Conservation (phyloP, 1,140 invertebrate species). For the Pristionchus pacificus region DNA sequence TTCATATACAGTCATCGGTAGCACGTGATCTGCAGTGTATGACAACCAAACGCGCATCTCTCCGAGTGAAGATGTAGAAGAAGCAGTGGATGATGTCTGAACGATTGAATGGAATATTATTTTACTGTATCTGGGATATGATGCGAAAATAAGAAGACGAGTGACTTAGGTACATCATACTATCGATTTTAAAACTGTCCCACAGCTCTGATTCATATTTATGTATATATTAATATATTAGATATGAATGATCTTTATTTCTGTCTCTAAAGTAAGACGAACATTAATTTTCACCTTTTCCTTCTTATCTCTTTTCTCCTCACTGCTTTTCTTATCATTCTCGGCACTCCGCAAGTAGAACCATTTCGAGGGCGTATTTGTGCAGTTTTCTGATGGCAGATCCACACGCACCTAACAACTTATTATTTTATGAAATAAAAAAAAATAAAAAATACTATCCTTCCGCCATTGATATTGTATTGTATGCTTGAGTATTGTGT, state of each 20-base stretch:
- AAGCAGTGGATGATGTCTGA: not conserved
- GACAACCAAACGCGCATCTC: not conserved
- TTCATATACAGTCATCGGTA: slow-evolving; percentile 22
- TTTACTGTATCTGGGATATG: too few relatives aligned
- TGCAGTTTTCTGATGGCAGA: slow-evolving; percentile 21
- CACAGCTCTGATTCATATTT: too few relatives aligned
- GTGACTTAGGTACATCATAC: not conserved
- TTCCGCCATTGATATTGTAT: not conserved
- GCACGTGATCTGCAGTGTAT: slow-evolving; percentile 35
- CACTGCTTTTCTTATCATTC: not conserved
- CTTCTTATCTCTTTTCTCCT: slow-evolving; percentile 6
- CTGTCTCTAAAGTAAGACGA: slow-evolving; percentile 7
- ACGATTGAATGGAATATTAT: not conserved
- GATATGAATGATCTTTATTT: slow-evolving; percentile 1
- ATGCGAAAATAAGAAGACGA: too few relatives aligned
- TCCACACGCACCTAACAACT: slow-evolving; percentile 21
- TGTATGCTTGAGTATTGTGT: not conserved
- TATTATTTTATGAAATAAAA: too few relatives aligned
- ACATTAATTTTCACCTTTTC: slow-evolving; percentile 7
- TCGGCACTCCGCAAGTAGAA: slow-evolving; percentile 18
- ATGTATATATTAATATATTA: not conserved
- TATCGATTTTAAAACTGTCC: not conserved
- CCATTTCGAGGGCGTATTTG: slow-evolving; percentile 24
- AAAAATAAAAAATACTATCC: too few relatives aligned
- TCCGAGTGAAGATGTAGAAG: not conserved